Evolutionary conservation across 1,140 invertebrate genomes (phyloP).

Genomic region (Hycleus phaleratus): DNA sequence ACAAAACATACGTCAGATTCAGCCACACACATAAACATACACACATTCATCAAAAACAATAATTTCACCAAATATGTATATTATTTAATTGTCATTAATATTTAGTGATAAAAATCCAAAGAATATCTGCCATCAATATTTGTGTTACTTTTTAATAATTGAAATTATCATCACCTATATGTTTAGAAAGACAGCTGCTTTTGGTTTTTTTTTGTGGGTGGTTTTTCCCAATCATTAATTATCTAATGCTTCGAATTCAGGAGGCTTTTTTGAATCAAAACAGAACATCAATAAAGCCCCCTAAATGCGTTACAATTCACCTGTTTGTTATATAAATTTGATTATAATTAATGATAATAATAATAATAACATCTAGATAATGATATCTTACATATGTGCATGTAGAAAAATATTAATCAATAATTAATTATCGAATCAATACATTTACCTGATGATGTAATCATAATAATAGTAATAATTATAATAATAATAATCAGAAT

Average conservation of each 20-base stretch:
- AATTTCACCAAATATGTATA: constrained; percentile 35
- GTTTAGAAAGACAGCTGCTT: constrained; percentile 11
- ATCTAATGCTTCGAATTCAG: constrained; percentile 8
- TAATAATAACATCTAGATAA: constrained; percentile 10
- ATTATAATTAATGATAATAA: neutral
- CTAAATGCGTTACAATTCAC: constrained; percentile 17
- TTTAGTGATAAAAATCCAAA: constrained; percentile 36
- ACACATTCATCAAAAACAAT: constrained; percentile 18
- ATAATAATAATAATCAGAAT: too few species aligned
- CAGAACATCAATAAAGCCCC: neutral
- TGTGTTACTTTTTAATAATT: constrained; percentile 15
- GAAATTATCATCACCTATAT: neutral
- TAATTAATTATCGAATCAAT: constrained; percentile 13
- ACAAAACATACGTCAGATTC: constrained; percentile 2
- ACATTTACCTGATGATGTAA: neutral
- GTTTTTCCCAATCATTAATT: constrained; percentile 1
- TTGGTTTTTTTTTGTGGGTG: constrained; percentile 3
- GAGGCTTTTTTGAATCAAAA: neutral
- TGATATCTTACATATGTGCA: constrained; percentile 38
- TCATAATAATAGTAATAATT: too few species aligned
- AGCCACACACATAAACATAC: neutral
- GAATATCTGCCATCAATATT: constrained; percentile 31
- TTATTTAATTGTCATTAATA: constrained; percentile 36
- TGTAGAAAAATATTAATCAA: constrained; percentile 41
- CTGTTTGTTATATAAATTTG: neutral